phyloP scores from a whole-genome alignment of 2,888 invertebrate genomes.

The Gandaritis pyraliata region DNA sequence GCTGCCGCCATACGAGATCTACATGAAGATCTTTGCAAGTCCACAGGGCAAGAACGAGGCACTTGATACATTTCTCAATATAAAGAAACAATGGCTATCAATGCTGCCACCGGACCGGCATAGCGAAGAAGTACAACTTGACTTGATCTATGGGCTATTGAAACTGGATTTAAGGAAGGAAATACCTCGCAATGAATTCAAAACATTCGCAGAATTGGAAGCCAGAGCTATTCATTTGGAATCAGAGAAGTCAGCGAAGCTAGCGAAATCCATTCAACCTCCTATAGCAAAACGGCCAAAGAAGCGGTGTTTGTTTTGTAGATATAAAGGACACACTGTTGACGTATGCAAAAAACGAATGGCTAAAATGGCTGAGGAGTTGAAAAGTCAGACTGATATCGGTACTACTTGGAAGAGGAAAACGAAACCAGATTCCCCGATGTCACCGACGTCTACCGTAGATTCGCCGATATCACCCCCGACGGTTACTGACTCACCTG shows the following conservation, averaged over 20 bases:
- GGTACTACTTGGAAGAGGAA: neutral
- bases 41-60: slow-evolving; percentile 3
- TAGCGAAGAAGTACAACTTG: slow-evolving; percentile 17
- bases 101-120: slow-evolving; percentile 13
- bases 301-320: slow-evolving; percentile 15
- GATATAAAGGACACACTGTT: slow-evolving; percentile 11
- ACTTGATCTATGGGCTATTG: slow-evolving; percentile 17
- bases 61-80: slow-evolving; percentile 10
- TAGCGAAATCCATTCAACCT: slow-evolving; percentile 4
- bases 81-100: slow-evolving; percentile 7
- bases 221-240: slow-evolving; percentile 4
- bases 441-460: slow-evolving; percentile 5
- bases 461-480: slow-evolving; percentile 3
- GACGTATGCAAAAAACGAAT: slow-evolving; percentile 16
- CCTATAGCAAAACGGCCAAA: slow-evolving; percentile 5
- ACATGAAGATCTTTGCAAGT: slow-evolving; percentile 6
- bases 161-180: slow-evolving; percentile 7
- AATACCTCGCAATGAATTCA: slow-evolving; percentile 4
- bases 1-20: slow-evolving; percentile 13
- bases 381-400: neutral
- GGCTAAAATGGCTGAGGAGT: neutral
- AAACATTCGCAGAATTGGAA: slow-evolving; percentile 11
- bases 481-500: neutral
- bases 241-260: slow-evolving; percentile 3
- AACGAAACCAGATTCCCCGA: slow-evolving; percentile 1